Base-by-base conservation (phyloP, 2,888 invertebrate species). In the Eretmocerus hayati region DNA sequence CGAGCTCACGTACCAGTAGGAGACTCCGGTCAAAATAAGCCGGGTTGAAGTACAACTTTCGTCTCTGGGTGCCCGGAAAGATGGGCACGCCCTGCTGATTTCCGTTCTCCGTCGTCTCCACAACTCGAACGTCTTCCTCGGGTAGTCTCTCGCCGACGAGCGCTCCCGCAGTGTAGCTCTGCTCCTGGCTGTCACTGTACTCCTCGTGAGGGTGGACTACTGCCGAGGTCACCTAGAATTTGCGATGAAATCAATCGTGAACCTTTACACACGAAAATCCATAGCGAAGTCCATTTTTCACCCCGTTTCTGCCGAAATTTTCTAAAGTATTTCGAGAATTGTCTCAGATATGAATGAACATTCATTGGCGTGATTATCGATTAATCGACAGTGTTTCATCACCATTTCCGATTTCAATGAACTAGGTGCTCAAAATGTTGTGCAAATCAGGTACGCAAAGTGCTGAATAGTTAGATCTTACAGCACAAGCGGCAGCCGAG, bases 21-120 rank as follows among this genome's bases (percentile, higher is more conserved):
- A 90, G 69, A 58, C 91, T 87, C 21, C 87, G 87, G 67, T 93
- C 92, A 63, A 93, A 91, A 67, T 91, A 93, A 6, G 91, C 90
- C 0, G 90, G 90, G 69, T 90, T 91, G 63, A 91, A 91, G 66
- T 90, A 91, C 3, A 91, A 75, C 64, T 90, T 90, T 56, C 85
- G 78, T 45, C 90, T 76, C 1, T 84, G 83, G 21, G 81, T 82
- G 11, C 86, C 87, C 2, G 69, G 69, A 37, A 68, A 58, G 8
- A 70, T 61, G 8, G 74, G 66, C 11, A 65, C 61, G 40, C 62
- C 63, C 16, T 63, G 63, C 31, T 63, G 65, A 42, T 64, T 63
- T 4, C 62, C 48, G 56, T 74, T 76, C 53, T 86, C 85, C 54
- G 83, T 78, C 5, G 89, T 89, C 72, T 90, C 90, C 8, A 88